These are phyloP conservation scores for Atta texana DNA, from an alignment of 1,140 invertebrate genomes.

Conservation along the genomic window DNA sequence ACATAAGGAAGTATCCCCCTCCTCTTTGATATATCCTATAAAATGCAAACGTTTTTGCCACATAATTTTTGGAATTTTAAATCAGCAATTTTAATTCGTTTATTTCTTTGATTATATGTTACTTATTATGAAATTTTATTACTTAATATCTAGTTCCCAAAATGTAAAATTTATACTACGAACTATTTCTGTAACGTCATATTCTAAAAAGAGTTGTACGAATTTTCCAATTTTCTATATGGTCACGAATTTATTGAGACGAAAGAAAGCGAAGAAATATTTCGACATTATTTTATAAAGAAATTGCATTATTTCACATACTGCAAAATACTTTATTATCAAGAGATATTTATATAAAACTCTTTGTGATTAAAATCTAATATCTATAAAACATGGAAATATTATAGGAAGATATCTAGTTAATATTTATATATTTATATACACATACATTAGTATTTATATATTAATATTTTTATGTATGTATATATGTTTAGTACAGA, in stretches of 20 bases:
- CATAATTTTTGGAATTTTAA: neutral
- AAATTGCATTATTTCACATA: neutral
- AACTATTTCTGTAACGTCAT: neutral
- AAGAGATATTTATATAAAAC: neutral
- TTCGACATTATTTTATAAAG: neutral
- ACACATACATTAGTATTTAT: neutral
- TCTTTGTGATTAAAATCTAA: neutral
- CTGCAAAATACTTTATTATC: neutral
- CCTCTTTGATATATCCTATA: neutral
- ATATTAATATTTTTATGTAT: too few relatives aligned
- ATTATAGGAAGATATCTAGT: too few relatives aligned
- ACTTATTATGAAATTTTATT: neutral
- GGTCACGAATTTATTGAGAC: neutral
- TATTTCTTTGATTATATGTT: neutral
- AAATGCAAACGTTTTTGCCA: neutral
- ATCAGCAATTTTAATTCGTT: neutral
- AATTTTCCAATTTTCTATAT: constrained; percentile 22
- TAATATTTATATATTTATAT: too few relatives aligned
- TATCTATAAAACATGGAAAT: neutral
- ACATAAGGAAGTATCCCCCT: neutral
- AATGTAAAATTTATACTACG: neutral
- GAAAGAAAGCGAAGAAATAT: neutral
- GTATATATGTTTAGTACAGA: neutral
- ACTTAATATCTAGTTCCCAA: neutral
- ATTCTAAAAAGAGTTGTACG: neutral